A percentile compares a stretch with the other conserved stretches of the same genome.
Conservation (phyloP, 2,113 vertebrate genomes). For the Reinhardtius hippoglossoides region DNA sequence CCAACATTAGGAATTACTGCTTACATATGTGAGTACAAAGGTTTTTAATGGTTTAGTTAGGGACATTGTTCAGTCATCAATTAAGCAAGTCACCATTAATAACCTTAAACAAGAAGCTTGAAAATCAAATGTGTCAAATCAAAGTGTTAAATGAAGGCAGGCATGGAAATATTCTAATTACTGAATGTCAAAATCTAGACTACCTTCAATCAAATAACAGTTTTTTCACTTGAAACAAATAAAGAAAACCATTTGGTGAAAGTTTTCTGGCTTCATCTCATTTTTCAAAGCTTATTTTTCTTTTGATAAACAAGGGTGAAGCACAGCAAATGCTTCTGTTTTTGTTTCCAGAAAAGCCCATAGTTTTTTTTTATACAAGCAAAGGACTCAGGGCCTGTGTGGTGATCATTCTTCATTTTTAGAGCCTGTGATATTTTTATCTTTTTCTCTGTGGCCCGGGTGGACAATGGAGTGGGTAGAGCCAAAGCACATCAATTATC, state of each 20-base stretch:
- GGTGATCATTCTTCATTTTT: conserved; percentile 50
- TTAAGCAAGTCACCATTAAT: neutral
- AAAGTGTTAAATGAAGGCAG: neutral
- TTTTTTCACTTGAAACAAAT: conserved; percentile 1
- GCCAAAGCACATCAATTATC: conserved; percentile 62
- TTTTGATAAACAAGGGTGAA: neutral
- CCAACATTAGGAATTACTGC: neutral
- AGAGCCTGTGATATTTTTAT: conserved; percentile 48
- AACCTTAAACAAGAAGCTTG: neutral
- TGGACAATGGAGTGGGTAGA: conserved; percentile 33
- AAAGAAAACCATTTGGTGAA: neutral
- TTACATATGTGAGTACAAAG: neutral
- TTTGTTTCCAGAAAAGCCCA: conserved; percentile 19
- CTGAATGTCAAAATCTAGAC: neutral
- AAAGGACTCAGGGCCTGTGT: neutral
- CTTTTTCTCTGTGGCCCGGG: conserved; percentile 27
- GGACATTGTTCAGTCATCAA: neutral
- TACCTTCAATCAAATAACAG: neutral
- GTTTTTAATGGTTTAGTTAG: neutral
- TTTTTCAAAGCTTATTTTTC: conserved; percentile 2
- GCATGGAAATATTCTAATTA: neutral
- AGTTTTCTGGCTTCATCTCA: conserved; percentile 3
- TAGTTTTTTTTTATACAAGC: conserved; percentile 14
- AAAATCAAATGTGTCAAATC: neutral
- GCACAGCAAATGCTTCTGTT: conserved; percentile 23